These are phyloP conservation scores for Hemaris fuciformis DNA, from an alignment of 2,888 invertebrate genomes.

Conservation along the genomic window DNA sequence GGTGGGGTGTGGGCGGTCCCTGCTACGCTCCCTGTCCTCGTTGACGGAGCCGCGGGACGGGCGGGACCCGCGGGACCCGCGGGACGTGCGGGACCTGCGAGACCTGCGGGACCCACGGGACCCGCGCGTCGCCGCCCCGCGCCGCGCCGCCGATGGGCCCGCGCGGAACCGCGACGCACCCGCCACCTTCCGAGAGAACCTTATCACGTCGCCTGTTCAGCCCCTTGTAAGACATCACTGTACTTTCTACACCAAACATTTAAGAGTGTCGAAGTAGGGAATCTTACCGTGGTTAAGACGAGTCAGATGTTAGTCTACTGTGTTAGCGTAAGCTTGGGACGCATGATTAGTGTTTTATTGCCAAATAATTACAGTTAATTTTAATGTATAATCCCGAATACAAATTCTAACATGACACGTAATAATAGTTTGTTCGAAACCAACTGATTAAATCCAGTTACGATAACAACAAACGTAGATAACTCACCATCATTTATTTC, in stretches of 20 bases:
- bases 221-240: slow-evolving; percentile 36
- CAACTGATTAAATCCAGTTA: too few species aligned
- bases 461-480: too few species aligned
- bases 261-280: too few species aligned
- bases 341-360: too few species aligned
- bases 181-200: slow-evolving; percentile 56
- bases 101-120: slow-evolving; percentile 26
- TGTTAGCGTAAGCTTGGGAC: too few species aligned
- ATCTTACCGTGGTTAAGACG: too few species aligned
- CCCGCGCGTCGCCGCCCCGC: slow-evolving; percentile 26
- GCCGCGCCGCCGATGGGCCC: neutral
- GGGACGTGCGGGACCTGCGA: neutral
- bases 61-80: slow-evolving; percentile 17
- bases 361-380: too few species aligned
- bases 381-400: too few species aligned
- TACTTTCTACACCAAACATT: neutral
- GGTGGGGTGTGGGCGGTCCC: slow-evolving; percentile 64
- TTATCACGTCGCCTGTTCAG: slow-evolving; percentile 62
- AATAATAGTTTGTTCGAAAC: too few species aligned
- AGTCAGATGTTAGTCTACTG: too few species aligned
- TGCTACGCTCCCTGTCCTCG: slow-evolving; percentile 83
- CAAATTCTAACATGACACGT: too few species aligned
- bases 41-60: slow-evolving; percentile 66
- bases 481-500: too few species aligned
- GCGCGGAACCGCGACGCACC: slow-evolving; percentile 20